Conservation (phyloP, 2,888 invertebrate species). For the Lapara coniferarum region DNA sequence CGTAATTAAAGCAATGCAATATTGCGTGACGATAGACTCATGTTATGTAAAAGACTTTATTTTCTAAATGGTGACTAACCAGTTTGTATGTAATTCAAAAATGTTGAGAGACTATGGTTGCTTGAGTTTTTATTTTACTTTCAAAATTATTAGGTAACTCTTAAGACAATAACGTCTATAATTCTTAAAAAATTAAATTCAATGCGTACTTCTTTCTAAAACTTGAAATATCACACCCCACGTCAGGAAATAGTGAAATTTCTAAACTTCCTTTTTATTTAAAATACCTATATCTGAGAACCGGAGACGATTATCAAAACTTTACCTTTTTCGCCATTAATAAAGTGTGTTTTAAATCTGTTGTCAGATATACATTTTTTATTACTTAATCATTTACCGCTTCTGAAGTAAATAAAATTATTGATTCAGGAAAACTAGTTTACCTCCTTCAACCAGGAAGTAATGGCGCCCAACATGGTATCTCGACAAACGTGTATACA, state of each 20-base stretch:
- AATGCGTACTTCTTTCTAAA: too few relatives aligned
- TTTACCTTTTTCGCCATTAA: background rate
- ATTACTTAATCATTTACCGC: background rate
- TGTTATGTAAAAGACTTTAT: background rate
- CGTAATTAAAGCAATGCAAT: slow-evolving; percentile 20
- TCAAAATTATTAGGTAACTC: too few relatives aligned
- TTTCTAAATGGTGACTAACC: background rate
- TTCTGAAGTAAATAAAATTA: background rate
- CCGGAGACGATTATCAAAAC: too few relatives aligned
- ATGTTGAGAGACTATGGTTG: background rate
- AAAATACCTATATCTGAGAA: too few relatives aligned
- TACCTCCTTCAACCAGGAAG: slow-evolving; percentile 18
- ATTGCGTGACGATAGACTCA: slow-evolving; percentile 10
- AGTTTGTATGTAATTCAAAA: background rate
- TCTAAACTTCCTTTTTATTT: too few relatives aligned
- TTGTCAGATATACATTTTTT: background rate
- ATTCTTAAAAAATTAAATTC: too few relatives aligned
- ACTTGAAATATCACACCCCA: too few relatives aligned
- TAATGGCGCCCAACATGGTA: slow-evolving; percentile 22
- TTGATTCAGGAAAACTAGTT: slow-evolving; percentile 1
- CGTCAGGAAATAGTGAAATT: too few relatives aligned
- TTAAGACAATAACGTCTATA: too few relatives aligned
- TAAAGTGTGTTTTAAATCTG: background rate
- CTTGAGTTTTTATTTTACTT: background rate
- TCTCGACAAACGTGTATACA: slow-evolving; percentile 25